Base-by-base conservation (phyloP, 2,797 vertebrate genomes). In the Eptatretus atami region DNA sequence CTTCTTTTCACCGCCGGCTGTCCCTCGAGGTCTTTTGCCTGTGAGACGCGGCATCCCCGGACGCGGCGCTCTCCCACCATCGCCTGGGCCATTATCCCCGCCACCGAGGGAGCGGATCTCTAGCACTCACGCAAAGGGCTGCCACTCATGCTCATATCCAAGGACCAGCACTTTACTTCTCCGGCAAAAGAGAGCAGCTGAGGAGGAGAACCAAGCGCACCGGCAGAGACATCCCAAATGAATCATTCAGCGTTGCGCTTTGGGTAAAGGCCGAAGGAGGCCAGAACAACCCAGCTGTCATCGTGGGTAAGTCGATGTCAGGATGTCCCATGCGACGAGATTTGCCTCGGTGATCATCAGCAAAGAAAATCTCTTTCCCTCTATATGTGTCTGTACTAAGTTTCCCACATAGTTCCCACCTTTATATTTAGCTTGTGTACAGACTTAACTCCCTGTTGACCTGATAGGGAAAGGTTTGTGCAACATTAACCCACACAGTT, bases 221-320 rank as follows among this genome's bases (percentile, higher is more conserved):
- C 67, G 69, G 79, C 66, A 10, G 57, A 61, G 75, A 79, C 67
- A 72, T 83, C 70, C 85, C 87, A 54, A 73, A 78, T 66, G 75
- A 73, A 66, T 70, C 68, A 15, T 94, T 95, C 78, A 92, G 80
- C 25, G 68, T 85, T 71, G 86, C 93, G 75, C 73, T 82, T 65
- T 94, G 85, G 88, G 77, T 90, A 69, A 84, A 78, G 65, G 80
- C 83, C 1, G 86, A 92, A 67, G 88, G 88, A 67, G 88, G 88
- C 13, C 87, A 93, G 77, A 82, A 74, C 73, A 81, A 79, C 71
- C 86, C 83, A 6, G 81, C 83, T 53, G 68, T 92, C 68, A 79
- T 95, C 63, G 79, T 86, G 85, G 86, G 87, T 95, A 78, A 75
- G 73, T 44, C 54, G 15, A 12, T 13, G 25, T 53, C 11, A 12